A percentile compares a stretch with the other conserved stretches of the same genome.
phyloP scores from a whole-genome alignment of 2,888 invertebrate species.

The Seira sanloemensis region DNA sequence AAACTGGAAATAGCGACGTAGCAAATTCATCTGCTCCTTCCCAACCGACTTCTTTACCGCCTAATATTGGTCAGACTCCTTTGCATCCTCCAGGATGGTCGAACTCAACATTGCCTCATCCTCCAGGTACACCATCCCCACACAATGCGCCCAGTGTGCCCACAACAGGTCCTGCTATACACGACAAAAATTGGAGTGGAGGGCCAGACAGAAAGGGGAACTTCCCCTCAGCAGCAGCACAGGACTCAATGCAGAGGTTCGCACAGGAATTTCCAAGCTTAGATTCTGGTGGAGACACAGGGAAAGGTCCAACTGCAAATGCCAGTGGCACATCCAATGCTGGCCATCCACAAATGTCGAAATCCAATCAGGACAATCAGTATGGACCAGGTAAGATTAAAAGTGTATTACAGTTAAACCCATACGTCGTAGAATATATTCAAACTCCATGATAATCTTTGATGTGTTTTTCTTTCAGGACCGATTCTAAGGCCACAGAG shows the following conservation, averaged over 20 bases:
- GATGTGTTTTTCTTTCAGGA: constrained; percentile 53
- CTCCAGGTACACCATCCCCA: constrained; percentile 63
- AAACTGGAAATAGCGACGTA: constrained; percentile 61
- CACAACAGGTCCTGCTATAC: constrained; percentile 59
- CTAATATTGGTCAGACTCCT: constrained; percentile 60
- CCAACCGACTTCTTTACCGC: constrained; percentile 32
- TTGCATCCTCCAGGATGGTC: constrained; percentile 70
- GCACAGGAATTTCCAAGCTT: constrained; percentile 72
- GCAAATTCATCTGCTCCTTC: constrained; percentile 64
- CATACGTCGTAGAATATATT: too few relatives aligned
- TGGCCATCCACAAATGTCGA: constrained; percentile 64
- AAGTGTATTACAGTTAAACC: too few relatives aligned
- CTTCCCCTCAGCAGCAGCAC: constrained; percentile 60
- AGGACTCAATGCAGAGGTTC: constrained; percentile 68
- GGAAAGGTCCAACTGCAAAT: constrained; percentile 30
- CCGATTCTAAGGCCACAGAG: constrained; percentile 73
- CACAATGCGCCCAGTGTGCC: constrained; percentile 67
- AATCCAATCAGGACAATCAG: constrained; percentile 72
- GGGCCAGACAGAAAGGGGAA: constrained; percentile 62
- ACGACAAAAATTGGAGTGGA: constrained; percentile 73
- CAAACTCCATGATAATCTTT: too few relatives aligned
- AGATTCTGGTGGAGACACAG: constrained; percentile 58
- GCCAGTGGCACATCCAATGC: constrained; percentile 22
- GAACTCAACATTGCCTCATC: constrained; percentile 63
- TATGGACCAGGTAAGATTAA: constrained; percentile 67